Evolutionary conservation across 2,113 vertebrate species (phyloP).

Genomic region (Macaca nemestrina): DNA sequence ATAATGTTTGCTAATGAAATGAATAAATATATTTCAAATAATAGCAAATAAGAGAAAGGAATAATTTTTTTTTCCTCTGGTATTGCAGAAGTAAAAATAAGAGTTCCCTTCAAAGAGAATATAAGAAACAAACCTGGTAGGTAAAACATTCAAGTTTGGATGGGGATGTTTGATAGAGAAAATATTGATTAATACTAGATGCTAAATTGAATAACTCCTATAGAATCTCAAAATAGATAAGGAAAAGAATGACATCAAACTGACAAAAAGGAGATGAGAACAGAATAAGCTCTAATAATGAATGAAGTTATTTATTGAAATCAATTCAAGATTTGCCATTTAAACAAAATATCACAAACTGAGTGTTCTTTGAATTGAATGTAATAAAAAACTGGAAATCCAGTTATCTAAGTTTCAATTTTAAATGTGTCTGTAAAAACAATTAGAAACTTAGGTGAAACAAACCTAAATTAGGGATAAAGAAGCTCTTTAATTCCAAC

Average conservation of each 20-base stretch:
- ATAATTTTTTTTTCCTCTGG: not conserved
- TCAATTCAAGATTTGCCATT: slow-evolving; percentile 10
- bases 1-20: not conserved
- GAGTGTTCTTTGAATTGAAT: slow-evolving; percentile 8
- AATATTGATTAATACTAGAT: not conserved
- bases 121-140: not conserved
- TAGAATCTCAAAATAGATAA: not conserved
- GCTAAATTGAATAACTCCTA: not conserved
- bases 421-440: slow-evolving; percentile 10
- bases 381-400: not conserved
- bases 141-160: not conserved
- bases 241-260: not conserved
- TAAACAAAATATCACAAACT: slow-evolving; percentile 35
- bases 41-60: not conserved
- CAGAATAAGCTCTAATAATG: not conserved
- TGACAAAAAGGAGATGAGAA: not conserved
- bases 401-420: slow-evolving; percentile 50
- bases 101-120: not conserved
- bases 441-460: not conserved
- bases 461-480: slow-evolving; percentile 50
- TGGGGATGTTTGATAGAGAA: not conserved
- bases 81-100: not conserved
- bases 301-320: slow-evolving; percentile 39
- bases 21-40: not conserved
- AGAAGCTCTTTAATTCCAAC: slow-evolving; percentile 13